Base-by-base conservation (phyloP, 2,797 vertebrate species). In the Myotis pilosus region DNA sequence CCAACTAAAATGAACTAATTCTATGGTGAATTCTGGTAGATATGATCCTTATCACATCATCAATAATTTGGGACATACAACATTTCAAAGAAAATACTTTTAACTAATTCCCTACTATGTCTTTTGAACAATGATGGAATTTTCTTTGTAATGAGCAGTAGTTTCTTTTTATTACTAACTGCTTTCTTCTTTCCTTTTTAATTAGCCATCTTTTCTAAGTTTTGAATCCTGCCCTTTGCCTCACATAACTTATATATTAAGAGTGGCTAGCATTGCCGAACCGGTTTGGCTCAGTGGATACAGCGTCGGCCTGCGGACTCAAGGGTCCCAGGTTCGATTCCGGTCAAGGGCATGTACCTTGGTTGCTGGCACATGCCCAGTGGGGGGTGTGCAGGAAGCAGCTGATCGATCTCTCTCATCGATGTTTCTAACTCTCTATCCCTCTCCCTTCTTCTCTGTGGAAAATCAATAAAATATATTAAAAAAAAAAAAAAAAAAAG, bases 1-100 rank as follows among this genome's bases (percentile, higher is more conserved):
- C 22, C 71, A 91, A 82, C 57, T 92, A 57, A 80, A 95, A 28
- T 41, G 12, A 72, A 78, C 94, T 79, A 80, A 81, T 81, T 92
- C 62, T 47, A 41, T 41, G 28, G 68, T 87, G 28, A 92, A 69
- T 88, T 78, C 69, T 90, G 19, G 6, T 38, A 47, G 82, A 66
- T 74, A 28, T 23, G 17, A 75, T 36, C 19, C n/a, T 96, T 47
- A 87, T 80, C 25, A 88, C 13, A 66, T 12, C 6, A 71, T 49
- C 20, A 89, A 49, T 94, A 76, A 83, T 78, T 93, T 76, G 36
- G 83, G 92, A 94, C 20, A 79, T 79, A 66, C 7, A 75, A 41
- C 17, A 93, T 72, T 92, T 10, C 44, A 87, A 83, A 78, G 44
- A 69, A 89, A 79, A 64, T 10, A 15, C 6, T 82, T 69, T 83